Base-by-base conservation (phyloP, 2,888 invertebrate genomes). In the Diogma glabrata region DNA sequence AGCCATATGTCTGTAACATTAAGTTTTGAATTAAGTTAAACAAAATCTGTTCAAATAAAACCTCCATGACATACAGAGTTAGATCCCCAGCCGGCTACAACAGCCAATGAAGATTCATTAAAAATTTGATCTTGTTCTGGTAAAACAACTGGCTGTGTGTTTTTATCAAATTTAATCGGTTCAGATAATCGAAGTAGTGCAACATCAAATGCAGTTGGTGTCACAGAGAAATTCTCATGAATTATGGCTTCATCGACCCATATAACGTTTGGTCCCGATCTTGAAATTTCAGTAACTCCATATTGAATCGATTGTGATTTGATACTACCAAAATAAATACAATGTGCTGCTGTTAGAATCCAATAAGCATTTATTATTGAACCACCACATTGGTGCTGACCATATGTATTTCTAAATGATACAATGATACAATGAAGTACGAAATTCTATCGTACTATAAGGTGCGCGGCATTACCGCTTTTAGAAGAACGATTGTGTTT, bases 81-180 rank as follows among this genome's bases (percentile, higher is more conserved):
- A n/a, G n/a, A 49, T 3, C 57, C 58, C 58, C 59, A 59, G 12
- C 59, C 59, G 43, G 54, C 51, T 30, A 59, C 38, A 17, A 17
- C 38, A 20, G 10, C 48, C 12, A 20, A 22, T 5, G 30, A 12
- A 48, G 19, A n/a, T 20, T 23, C 30, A 3, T 22, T 12, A n/a
- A 26, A n/a, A 20, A 22, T 14, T n/a, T 30, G 19, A 22, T 20
- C 23, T 33, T 33, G 30, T 22, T 19, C 14, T 12, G 48, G 48
- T 23, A 48, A 16, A 10, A 24, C 16, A 14, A 46, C 24, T 10
- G 24, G 23, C 6, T 46, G 23, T 16, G 24, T 24, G 5, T 24
- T 9, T 12, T 46, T 10, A 24, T 46, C 24, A 2, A 24, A 17
- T 17, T 16, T 4, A 3, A 16, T 12, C 10, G 8, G 23, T 14